Conservation (phyloP, 2,888 invertebrate genomes). For the Acanthoscelides obtectus region DNA sequence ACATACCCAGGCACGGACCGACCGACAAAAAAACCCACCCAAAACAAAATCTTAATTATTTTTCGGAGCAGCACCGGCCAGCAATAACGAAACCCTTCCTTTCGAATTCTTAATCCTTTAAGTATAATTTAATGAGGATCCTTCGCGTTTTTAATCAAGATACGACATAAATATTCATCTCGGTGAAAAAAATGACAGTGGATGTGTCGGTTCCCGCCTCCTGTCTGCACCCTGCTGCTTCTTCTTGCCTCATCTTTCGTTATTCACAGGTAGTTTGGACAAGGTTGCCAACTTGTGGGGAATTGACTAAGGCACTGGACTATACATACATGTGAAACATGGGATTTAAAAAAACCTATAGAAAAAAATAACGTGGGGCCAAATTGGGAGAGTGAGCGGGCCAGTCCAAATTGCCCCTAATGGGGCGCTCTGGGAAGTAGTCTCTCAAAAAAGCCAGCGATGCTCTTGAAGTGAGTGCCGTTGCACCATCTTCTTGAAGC, state of each 20-base stretch:
- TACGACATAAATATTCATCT: slow-evolving; percentile 20
- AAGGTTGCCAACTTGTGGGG: background rate
- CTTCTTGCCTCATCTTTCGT: slow-evolving; percentile 2
- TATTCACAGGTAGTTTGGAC: background rate
- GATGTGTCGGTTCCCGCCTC: slow-evolving; percentile 31
- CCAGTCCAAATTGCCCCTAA: no score
- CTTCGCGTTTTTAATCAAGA: slow-evolving; percentile 17
- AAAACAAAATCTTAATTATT: background rate
- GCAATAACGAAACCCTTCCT: background rate
- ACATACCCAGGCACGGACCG: background rate
- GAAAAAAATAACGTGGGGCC: no score
- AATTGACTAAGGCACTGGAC: background rate
- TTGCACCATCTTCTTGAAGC: no score
- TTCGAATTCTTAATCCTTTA: slow-evolving; percentile 5
- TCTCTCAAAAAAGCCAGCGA: no score
- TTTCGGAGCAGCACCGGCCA: background rate
- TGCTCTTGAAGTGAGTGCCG: no score
- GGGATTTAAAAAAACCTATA: no score
- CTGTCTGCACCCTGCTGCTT: slow-evolving; percentile 31
- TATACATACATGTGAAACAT: no score
- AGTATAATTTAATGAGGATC: slow-evolving; percentile 15
- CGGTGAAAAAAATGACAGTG: slow-evolving; percentile 18
- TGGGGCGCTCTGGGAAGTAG: no score
- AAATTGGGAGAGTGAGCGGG: no score
- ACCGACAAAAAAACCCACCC: background rate